Evolutionary conservation across 2,888 invertebrate species (phyloP).

Genomic region (Apodemia hepburni): DNA sequence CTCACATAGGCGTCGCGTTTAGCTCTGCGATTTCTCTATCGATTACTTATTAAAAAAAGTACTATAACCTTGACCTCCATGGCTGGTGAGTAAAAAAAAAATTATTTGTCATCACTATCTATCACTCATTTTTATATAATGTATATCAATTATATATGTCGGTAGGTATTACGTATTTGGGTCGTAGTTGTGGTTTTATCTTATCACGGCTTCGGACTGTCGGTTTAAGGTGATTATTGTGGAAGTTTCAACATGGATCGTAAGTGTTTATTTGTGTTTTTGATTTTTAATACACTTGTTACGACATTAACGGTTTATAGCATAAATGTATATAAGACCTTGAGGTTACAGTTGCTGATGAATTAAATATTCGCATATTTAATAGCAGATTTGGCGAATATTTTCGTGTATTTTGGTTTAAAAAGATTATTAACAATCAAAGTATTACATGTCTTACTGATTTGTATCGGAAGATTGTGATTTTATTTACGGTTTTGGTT

Average conservation of each 20-base stretch:
- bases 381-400: not conserved
- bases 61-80: conserved; percentile 64
- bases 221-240: conserved; percentile 43
- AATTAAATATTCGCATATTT: conserved; percentile 5
- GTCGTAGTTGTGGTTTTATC: conserved; percentile 42
- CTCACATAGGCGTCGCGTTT: conserved; percentile 54
- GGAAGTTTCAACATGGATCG: conserved; percentile 47
- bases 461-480: not conserved
- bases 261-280: conserved; percentile 39
- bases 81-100: conserved; percentile 59
- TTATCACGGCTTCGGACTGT: conserved; percentile 48
- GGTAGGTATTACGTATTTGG: conserved; percentile 31
- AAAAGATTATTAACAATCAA: not conserved
- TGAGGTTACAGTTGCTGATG: not conserved
- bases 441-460: not conserved
- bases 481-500: not conserved
- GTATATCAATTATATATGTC: not conserved
- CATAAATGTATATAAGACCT: conserved; percentile 8
- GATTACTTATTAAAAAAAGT: conserved; percentile 55
- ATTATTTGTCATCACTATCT: not conserved
- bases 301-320: not conserved
- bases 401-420: not conserved
- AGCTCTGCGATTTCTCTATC: conserved; percentile 65
- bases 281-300: conserved; percentile 9
- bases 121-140: not conserved